Evolutionary conservation across 1,140 invertebrate species (phyloP).

Genomic region (Triops cancriformis): DNA sequence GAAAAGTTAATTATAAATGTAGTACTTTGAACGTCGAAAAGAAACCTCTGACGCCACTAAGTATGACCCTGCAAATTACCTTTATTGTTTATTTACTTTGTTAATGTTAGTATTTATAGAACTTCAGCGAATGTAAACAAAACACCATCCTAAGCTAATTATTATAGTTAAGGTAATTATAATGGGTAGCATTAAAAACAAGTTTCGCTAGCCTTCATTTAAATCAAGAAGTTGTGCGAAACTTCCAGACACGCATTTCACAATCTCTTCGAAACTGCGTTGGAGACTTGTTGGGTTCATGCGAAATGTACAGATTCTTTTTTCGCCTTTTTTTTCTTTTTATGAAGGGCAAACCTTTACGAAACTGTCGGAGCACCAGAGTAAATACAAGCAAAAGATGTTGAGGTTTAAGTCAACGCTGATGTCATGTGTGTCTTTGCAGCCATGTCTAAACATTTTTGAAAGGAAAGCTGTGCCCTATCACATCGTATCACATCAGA

Average conservation of each 20-base stretch:
- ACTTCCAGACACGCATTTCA: neutral
- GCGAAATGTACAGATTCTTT: too few species aligned
- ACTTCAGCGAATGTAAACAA: too few species aligned
- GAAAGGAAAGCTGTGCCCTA: neutral
- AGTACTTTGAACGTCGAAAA: too few species aligned
- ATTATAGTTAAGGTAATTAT: neutral
- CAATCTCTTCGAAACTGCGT: neutral
- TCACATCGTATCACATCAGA: neutral
- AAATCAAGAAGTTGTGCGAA: neutral
- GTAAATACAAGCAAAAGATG: neutral
- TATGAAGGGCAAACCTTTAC: neutral
- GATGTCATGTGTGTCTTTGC: constrained; percentile 4
- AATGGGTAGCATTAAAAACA: neutral
- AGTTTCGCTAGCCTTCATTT: neutral
- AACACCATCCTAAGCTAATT: neutral
- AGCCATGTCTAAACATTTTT: neutral
- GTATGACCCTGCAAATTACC: too few species aligned
- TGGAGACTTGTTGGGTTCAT: neutral
- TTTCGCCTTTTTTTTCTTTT: too few species aligned
- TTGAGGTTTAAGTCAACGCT: neutral
- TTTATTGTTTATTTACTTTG: too few species aligned
- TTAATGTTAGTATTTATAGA: too few species aligned
- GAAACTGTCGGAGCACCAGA: neutral
- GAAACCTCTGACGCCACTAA: too few species aligned
- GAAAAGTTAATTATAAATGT: too few species aligned